A percentile compares a stretch with the other conserved stretches of the same genome.
Evolutionary conservation across 2,113 vertebrate species (phyloP).

Genomic region (Ellobius talpinus): DNA sequence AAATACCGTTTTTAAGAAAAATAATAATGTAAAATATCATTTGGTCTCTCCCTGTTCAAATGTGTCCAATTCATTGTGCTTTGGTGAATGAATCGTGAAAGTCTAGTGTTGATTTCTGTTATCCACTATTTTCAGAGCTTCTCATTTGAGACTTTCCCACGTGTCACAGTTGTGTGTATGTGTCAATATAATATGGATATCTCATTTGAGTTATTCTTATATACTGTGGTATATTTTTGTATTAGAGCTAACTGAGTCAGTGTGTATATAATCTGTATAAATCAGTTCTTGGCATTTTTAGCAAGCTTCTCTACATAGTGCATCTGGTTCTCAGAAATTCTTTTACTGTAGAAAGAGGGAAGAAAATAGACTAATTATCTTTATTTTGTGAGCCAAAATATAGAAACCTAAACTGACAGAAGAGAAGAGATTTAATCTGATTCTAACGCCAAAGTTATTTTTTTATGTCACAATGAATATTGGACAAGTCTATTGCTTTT

Average conservation of each 20-base stretch:
- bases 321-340: conserved; percentile 6
- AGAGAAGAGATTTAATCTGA: not conserved
- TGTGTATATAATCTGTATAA: not conserved
- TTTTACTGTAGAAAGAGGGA: not conserved
- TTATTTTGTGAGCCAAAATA: conserved; percentile 36
- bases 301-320: not conserved
- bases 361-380: not conserved
- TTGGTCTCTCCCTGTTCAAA: not conserved
- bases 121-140: not conserved
- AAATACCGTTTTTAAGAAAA: not conserved
- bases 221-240: conserved; percentile 41
- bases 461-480: not conserved
- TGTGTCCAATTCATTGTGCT: not conserved
- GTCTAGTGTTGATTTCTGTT: not conserved
- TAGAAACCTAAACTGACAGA: not conserved
- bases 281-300: conserved; percentile 50
- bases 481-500: not conserved
- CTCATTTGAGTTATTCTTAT: conserved; percentile 21
- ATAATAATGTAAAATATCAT: not conserved
- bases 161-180: not conserved
- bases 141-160: not conserved
- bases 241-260: not conserved
- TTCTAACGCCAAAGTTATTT: not conserved
- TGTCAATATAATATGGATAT: conserved; percentile 3
- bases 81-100: not conserved